These are phyloP conservation scores for Zaprionus davidi DNA, from an alignment of 1,140 invertebrate genomes.

Conservation along the genomic window DNA sequence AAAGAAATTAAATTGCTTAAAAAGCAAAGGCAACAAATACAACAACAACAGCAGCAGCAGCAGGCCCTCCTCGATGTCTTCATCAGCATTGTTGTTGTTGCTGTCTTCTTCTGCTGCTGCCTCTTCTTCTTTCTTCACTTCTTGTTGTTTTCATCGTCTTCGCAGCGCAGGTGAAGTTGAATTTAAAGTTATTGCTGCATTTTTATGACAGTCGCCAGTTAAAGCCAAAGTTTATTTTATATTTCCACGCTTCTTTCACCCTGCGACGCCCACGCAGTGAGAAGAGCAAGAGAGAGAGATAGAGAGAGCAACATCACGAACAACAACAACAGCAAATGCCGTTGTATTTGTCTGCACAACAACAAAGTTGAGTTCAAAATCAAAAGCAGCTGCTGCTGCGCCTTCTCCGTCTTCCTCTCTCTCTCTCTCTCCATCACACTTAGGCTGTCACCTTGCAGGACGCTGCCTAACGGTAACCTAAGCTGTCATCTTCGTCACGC, in stretches of 20 bases:
- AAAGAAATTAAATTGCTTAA: conserved; percentile 76
- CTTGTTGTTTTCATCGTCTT: background rate
- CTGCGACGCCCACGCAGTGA: conserved; percentile 30
- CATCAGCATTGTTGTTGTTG: conserved; percentile 12
- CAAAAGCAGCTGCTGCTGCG: background rate
- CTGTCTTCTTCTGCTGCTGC: background rate
- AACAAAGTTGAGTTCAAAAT: conserved; percentile 15
- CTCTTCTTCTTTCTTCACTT: conserved; percentile 7
- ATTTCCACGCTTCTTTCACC: background rate
- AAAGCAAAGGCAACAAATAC: conserved; percentile 5
- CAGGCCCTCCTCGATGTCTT: conserved; percentile 14
- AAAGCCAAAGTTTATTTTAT: conserved; percentile 4
- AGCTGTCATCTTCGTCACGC: conserved; percentile 23
- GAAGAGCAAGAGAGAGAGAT: background rate
- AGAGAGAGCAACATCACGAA: background rate
- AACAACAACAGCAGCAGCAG: conserved; percentile 22
- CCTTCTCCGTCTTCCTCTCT: background rate
- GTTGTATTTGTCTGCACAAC: conserved; percentile 17
- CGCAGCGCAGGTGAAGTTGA: conserved; percentile 61
- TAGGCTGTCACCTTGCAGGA: conserved; percentile 22
- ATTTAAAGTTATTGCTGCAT: conserved; percentile 56
- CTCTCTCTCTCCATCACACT: background rate
- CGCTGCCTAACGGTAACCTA: conserved; percentile 47
- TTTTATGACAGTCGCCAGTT: conserved; percentile 47
- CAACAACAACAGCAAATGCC: conserved; percentile 8